Base-by-base conservation (phyloP, 2,888 invertebrate species). In the Phyllotreta cruciferae region DNA sequence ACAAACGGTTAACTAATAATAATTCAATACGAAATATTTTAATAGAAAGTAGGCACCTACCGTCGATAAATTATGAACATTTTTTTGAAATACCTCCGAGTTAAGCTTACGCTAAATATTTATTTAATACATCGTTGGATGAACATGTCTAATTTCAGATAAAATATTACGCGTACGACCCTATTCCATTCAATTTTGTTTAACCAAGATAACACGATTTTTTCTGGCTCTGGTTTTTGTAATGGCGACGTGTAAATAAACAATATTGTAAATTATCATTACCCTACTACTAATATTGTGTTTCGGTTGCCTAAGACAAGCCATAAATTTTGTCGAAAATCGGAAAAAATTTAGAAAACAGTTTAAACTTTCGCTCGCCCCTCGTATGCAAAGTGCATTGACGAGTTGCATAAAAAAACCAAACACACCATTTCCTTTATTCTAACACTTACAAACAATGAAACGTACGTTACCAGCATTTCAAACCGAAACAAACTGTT, bases 261-360 rank as follows among this genome's bases (percentile, higher is more conserved):
- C 52, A 53, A 52, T 39, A 62, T 64, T 64, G 64, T 67, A 67
- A 67, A 67, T 67, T 64, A 67, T 60, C 60, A 56, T 67, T 64
- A 67, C 56, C 41, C 49, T 57, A 63, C 45, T 52, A 66, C 60
- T 62, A 62, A 66, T 66, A 66, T 53, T 62, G 41, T 61, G 60
- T 13, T 60, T 50, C 38, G 24, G 62, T 66, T 66, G 49, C 63
- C 52, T 49, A 63, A 63, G 53, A 45, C 39, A n/a, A 52, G 6
- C 44, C 14, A 11, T 13, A n/a, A 44, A 44, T n/a, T 11, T n/a
- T 14, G 44, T 44, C 5, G 11, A n/a, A 8, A 14, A 13, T 44
- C 14, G 10, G 44, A 44, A 11, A 7, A 7, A 6, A 6, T 44
- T 41, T 41, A 3, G 44, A 44, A n/a, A n/a, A n/a, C n/a, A 14